Evolutionary conservation across 2,113 vertebrate genomes (phyloP).

Genomic region (Merops nubicus): DNA sequence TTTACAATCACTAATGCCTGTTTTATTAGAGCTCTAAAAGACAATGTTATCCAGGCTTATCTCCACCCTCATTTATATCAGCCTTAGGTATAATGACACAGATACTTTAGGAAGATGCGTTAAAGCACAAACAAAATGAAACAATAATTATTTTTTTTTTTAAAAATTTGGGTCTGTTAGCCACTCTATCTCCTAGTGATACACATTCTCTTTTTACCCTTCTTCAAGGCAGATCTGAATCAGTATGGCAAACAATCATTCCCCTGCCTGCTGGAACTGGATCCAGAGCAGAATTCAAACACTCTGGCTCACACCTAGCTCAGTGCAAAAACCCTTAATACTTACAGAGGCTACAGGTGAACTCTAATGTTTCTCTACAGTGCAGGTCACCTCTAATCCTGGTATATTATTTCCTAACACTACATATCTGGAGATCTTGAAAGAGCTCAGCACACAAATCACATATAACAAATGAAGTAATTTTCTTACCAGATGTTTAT

Average conservation of each 20-base stretch:
- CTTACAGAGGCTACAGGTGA: not conserved
- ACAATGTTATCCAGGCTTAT: not conserved
- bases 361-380: not conserved
- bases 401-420: not conserved
- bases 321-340: not conserved
- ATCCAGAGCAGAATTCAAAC: not conserved
- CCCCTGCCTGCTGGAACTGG: not conserved
- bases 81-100: not conserved
- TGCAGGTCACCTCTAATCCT: not conserved
- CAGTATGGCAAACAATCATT: not conserved
- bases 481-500: conserved; percentile 23
- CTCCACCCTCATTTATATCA: not conserved
- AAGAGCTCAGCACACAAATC: conserved; percentile 45
- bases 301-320: not conserved
- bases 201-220: not conserved
- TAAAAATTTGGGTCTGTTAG: not conserved
- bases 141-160: no score
- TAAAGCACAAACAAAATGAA: not conserved
- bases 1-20: not conserved
- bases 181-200: not conserved
- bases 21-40: not conserved
- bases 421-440: not conserved
- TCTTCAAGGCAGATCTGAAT: not conserved
- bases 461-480: not conserved
- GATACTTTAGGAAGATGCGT: not conserved